A percentile compares a stretch with the other conserved stretches of the same genome.
Evolutionary conservation across 2,113 vertebrate genomes (phyloP).

Genomic region (Eulemur macaco): DNA sequence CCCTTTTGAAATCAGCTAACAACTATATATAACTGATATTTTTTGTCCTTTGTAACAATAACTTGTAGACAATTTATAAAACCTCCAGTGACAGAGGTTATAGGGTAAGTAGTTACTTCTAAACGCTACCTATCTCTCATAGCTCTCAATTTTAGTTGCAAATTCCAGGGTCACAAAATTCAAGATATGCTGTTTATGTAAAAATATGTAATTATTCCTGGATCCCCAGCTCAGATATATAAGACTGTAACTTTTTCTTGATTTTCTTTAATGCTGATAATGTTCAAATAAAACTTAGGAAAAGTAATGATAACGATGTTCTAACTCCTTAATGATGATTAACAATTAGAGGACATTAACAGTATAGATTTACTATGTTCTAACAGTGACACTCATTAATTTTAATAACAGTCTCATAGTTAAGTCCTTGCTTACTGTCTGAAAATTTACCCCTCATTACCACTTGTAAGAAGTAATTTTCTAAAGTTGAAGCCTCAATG

Average conservation of each 20-base stretch:
- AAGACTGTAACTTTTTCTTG: neutral
- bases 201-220: constrained; percentile 32
- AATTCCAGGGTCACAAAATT: neutral
- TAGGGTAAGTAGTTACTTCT: neutral
- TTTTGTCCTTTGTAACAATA: neutral
- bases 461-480: constrained; percentile 55
- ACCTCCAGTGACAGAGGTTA: neutral
- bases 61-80: neutral
- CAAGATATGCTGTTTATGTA: neutral
- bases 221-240: neutral
- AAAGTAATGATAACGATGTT: constrained; percentile 58
- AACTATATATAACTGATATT: neutral
- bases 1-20: neutral
- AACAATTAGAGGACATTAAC: constrained; percentile 59
- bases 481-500: constrained; percentile 40
- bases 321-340: constrained; percentile 62
- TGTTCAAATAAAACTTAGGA: constrained; percentile 54
- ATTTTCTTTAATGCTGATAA: constrained; percentile 44
- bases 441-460: constrained; percentile 63
- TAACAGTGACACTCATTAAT: constrained; percentile 62
- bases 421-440: constrained; percentile 36
- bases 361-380: constrained; percentile 54
- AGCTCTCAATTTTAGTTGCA: neutral
- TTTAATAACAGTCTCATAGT: constrained; percentile 50
- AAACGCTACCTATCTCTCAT: neutral